A percentile compares a stretch with the other conserved stretches of the same genome.
Evolutionary conservation across 2,113 vertebrate species (phyloP).

Genomic region (Bagarius yarrelli): DNA sequence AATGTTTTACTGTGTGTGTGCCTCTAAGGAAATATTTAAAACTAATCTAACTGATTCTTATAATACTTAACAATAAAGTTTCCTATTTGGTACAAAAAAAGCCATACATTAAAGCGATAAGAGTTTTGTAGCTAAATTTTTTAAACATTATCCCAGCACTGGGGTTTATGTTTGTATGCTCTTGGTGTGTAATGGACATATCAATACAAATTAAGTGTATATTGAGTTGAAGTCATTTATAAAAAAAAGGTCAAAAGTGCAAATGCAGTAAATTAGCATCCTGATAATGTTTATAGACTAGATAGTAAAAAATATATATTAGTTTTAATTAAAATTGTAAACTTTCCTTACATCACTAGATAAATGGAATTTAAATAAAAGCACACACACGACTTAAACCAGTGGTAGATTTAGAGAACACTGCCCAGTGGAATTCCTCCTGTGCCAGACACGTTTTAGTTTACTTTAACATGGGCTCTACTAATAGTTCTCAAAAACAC

Average conservation of each 20-base stretch:
- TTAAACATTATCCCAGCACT: neutral
- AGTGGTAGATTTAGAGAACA: slow-evolving; percentile 11
- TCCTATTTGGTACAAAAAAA: neutral
- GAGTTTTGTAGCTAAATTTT: neutral
- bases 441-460: slow-evolving; percentile 61
- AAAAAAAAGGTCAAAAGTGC: neutral
- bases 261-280: neutral
- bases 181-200: neutral
- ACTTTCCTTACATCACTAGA: neutral
- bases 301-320: too few species aligned
- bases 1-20: too few species aligned
- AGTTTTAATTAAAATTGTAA: slow-evolving; percentile 8
- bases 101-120: neutral
- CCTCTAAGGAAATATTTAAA: neutral
- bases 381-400: neutral
- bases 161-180: neutral
- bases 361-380: neutral
- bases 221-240: too few species aligned
- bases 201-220: too few species aligned
- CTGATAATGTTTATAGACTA: neutral
- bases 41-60: neutral
- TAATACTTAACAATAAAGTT: neutral
- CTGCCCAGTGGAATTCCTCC: slow-evolving; percentile 43
- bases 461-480: slow-evolving; percentile 64
- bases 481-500: slow-evolving; percentile 70